Percentiles rank a stretch among this genome's conserved stretches.
Conservation (phyloP, 2,888 invertebrate species). For the Unio pictorum region DNA sequence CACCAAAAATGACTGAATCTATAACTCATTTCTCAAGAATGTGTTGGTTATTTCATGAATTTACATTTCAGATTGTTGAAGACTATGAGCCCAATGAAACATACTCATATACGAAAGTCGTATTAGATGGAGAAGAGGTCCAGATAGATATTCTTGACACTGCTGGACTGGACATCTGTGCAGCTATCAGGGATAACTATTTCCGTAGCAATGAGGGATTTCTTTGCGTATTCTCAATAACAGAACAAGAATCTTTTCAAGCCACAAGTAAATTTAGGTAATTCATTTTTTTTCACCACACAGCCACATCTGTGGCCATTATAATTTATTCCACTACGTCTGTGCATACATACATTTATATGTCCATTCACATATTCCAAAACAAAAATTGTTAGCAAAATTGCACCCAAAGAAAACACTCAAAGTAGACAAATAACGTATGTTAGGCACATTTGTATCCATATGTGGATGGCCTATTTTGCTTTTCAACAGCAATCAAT, state of each 20-base stretch:
- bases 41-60: background rate
- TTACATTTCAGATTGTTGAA: slow-evolving; percentile 85
- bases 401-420: no score
- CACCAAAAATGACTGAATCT: no score
- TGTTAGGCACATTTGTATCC: no score
- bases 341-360: no score
- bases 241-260: slow-evolving; percentile 99
- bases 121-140: slow-evolving; percentile 97
- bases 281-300: slow-evolving; percentile 7
- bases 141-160: slow-evolving; percentile 99
- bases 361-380: no score
- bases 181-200: slow-evolving; percentile 91
- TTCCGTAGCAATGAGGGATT: slow-evolving; percentile 99
- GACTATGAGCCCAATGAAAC: slow-evolving; percentile 99
- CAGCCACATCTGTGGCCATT: no score
- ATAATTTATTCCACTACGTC: no score
- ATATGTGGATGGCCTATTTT: no score
- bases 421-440: no score
- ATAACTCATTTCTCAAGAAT: background rate
- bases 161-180: slow-evolving; percentile 90
- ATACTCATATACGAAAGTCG: slow-evolving; percentile 99
- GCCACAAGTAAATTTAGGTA: slow-evolving; percentile 98
- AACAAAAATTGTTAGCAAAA: no score
- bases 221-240: slow-evolving; percentile 98
- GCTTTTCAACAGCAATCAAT: no score